These are phyloP conservation scores for Brachyistius frenatus DNA, from an alignment of 2,113 vertebrate genomes.

Conservation along the genomic window DNA sequence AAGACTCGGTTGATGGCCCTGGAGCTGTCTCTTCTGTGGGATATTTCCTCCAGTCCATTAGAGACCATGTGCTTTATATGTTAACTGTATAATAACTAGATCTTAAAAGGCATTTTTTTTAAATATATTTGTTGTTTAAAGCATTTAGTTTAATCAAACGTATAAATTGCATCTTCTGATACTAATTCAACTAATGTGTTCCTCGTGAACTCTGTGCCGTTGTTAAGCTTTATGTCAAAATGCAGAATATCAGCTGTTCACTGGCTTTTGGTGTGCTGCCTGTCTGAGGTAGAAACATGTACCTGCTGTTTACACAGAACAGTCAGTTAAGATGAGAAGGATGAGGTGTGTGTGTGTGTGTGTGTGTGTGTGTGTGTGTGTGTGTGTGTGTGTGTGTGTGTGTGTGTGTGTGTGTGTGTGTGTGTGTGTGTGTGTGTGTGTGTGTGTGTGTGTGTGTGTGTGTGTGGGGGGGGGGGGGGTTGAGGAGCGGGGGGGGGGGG, in stretches of 20 bases:
- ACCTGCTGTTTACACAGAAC: conserved; percentile 9
- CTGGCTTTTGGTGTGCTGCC: neutral
- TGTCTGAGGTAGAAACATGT: conserved; percentile 6
- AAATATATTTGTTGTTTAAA: neutral
- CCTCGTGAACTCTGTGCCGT: neutral
- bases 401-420: too few relatives aligned
- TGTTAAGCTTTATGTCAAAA: neutral
- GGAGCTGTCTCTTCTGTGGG: neutral
- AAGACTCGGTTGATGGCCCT: neutral
- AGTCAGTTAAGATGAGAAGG: conserved; percentile 6
- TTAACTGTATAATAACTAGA: neutral
- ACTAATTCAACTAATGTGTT: neutral
- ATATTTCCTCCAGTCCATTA: conserved; percentile 2
- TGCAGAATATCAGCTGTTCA: neutral
- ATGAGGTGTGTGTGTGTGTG: neutral
- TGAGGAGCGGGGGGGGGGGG: neutral
- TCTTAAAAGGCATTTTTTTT: neutral
- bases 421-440: too few relatives aligned
- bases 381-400: too few relatives aligned
- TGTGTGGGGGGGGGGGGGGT: too few relatives aligned
- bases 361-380: too few relatives aligned
- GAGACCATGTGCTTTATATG: neutral
- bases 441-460: too few relatives aligned
- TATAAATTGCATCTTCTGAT: neutral
- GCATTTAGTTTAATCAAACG: neutral